These are phyloP conservation scores for Gulo gulo DNA, from an alignment of 2,113 vertebrate genomes.

Conservation along the genomic window DNA sequence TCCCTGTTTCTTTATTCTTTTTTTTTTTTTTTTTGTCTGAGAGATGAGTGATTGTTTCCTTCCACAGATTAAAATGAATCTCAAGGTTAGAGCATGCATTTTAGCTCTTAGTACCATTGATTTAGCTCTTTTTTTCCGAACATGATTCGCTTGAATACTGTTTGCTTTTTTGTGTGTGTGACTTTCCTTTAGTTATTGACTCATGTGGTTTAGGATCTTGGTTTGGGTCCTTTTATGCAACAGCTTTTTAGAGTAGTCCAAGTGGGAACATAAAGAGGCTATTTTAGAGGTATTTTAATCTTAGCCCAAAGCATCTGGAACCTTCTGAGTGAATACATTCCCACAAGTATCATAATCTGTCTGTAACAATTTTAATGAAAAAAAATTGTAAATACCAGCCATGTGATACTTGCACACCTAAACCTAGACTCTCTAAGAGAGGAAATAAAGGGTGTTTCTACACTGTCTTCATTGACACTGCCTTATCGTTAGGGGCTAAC, in stretches of 20 bases:
- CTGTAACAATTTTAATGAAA: background rate
- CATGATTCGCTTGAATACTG: background rate
- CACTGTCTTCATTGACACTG: background rate
- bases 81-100: background rate
- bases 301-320: background rate
- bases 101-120: background rate
- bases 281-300: background rate
- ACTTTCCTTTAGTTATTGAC: background rate
- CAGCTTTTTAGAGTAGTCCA: background rate
- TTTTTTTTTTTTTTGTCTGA: background rate
- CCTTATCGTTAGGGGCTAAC: background rate
- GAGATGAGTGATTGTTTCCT: slow-evolving; percentile 35
- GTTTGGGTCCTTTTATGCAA: background rate
- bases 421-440: background rate
- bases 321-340: background rate
- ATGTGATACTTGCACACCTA: background rate
- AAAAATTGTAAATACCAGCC: background rate
- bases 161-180: background rate
- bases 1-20: background rate
- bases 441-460: background rate
- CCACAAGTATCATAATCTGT: background rate
- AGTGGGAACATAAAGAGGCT: background rate
- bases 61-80: slow-evolving; percentile 48
- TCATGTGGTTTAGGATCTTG: background rate
- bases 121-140: background rate